phyloP scores from a whole-genome alignment of 2,113 vertebrate genomes.

The Poeciliopsis retropinna region DNA sequence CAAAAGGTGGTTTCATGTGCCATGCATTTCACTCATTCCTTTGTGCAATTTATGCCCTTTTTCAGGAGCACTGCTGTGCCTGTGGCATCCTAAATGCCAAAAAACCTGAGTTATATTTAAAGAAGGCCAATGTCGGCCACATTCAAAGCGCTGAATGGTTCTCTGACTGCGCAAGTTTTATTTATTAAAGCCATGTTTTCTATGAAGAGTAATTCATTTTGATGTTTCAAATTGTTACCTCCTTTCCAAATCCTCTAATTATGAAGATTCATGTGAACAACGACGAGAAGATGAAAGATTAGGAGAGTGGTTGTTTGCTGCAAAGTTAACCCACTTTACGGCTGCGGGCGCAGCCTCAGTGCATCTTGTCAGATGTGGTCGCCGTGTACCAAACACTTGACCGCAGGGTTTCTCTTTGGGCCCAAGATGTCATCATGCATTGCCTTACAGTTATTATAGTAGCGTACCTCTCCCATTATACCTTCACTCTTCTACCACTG shows the following conservation, averaged over 20 bases:
- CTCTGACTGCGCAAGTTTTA: slow-evolving; percentile 49
- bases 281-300: slow-evolving; percentile 72
- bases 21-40: slow-evolving; percentile 66
- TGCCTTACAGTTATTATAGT: slow-evolving; percentile 76
- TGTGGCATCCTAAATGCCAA: slow-evolving; percentile 31
- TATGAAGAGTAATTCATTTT: slow-evolving; percentile 64
- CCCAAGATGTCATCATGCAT: slow-evolving; percentile 78
- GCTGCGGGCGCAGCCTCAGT: slow-evolving; percentile 68
- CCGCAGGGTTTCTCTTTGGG: slow-evolving; percentile 77
- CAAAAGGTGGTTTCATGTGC: slow-evolving; percentile 53
- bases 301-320: slow-evolving; percentile 73
- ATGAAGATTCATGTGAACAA: slow-evolving; percentile 76
- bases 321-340: slow-evolving; percentile 72
- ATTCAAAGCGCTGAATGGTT: slow-evolving; percentile 15
- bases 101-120: slow-evolving; percentile 37
- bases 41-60: slow-evolving; percentile 38
- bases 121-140: slow-evolving; percentile 7
- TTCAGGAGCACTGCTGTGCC: slow-evolving; percentile 28
- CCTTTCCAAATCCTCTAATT: slow-evolving; percentile 71
- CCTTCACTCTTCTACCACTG: slow-evolving; percentile 63
- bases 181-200: slow-evolving; percentile 70
- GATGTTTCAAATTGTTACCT: slow-evolving; percentile 63
- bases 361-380: slow-evolving; percentile 80
- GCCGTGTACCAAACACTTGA: slow-evolving; percentile 70
- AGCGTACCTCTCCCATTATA: slow-evolving; percentile 80